These are phyloP conservation scores for Canis aureus DNA, from an alignment of 2,113 vertebrate species.

Conservation along the genomic window DNA sequence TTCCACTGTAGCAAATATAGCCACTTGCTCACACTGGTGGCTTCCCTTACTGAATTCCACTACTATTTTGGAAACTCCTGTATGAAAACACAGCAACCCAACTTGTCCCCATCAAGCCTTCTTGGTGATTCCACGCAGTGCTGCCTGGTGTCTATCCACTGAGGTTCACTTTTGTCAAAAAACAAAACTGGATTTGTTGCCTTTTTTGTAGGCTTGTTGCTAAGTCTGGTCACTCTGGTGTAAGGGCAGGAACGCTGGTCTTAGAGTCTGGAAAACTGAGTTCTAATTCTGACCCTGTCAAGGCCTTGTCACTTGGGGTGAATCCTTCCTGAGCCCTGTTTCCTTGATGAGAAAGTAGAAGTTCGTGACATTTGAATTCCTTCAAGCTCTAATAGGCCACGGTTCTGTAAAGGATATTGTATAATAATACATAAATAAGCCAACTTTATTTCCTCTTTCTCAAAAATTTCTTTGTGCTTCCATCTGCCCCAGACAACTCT, in stretches of 20 bases:
- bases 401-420: background rate
- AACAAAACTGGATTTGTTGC: background rate
- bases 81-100: constrained; percentile 22
- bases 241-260: background rate
- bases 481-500: background rate
- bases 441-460: background rate
- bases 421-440: background rate
- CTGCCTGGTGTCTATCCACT: background rate
- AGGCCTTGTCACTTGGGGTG: background rate
- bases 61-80: constrained; percentile 66
- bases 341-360: background rate
- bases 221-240: background rate
- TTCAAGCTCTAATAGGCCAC: background rate
- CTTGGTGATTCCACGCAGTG: background rate
- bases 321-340: background rate
- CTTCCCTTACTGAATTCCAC: constrained; percentile 58
- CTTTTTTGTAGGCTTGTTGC: background rate
- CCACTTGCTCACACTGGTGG: constrained; percentile 21
- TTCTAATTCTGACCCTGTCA: background rate
- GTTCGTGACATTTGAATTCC: background rate
- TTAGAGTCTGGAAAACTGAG: background rate
- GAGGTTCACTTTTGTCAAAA: background rate
- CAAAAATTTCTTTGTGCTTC: background rate
- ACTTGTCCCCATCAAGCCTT: background rate
- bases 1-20: constrained; percentile 58